Percentiles rank a stretch among this genome's conserved stretches.
Evolutionary conservation across 2,113 vertebrate genomes (phyloP).

Genomic region (Tetraodon nigroviridis): DNA sequence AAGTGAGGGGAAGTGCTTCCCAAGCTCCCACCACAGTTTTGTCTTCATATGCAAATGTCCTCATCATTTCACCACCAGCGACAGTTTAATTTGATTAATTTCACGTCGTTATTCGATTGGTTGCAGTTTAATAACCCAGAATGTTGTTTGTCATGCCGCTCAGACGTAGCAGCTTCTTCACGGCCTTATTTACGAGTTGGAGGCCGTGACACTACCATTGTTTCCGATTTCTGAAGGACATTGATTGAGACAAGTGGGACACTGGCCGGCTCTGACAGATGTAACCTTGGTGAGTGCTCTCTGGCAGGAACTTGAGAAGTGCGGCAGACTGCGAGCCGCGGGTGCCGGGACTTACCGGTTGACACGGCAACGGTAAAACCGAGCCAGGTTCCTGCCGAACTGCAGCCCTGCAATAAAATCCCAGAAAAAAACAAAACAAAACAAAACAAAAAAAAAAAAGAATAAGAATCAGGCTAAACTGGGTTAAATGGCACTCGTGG

Average conservation of each 20-base stretch:
- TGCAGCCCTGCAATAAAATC: constrained; percentile 36
- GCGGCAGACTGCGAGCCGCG: constrained; percentile 32
- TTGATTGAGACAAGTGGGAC: constrained; percentile 57
- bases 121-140: constrained; percentile 59
- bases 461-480: constrained; percentile 55
- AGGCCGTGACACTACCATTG: constrained; percentile 24
- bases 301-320: constrained; percentile 54
- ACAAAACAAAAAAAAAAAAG: constrained; percentile 15
- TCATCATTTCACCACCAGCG: constrained; percentile 58
- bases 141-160: constrained; percentile 63
- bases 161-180: constrained; percentile 27
- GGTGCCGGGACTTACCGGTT: constrained; percentile 50
- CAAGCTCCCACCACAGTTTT: no score
- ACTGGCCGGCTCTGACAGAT: constrained; percentile 43
- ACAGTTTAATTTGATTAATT: constrained; percentile 71
- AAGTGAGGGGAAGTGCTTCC: no score
- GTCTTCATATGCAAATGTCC: constrained; percentile 59
- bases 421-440: constrained; percentile 47
- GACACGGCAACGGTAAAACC: constrained; percentile 51
- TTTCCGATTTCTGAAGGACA: constrained; percentile 46
- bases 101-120: constrained; percentile 65
- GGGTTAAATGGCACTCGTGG: constrained; percentile 58
- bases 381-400: constrained; percentile 53
- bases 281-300: constrained; percentile 59
- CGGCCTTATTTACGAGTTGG: constrained; percentile 32